Conservation (phyloP, 2,113 vertebrate species). For the Physeter macrocephalus region DNA sequence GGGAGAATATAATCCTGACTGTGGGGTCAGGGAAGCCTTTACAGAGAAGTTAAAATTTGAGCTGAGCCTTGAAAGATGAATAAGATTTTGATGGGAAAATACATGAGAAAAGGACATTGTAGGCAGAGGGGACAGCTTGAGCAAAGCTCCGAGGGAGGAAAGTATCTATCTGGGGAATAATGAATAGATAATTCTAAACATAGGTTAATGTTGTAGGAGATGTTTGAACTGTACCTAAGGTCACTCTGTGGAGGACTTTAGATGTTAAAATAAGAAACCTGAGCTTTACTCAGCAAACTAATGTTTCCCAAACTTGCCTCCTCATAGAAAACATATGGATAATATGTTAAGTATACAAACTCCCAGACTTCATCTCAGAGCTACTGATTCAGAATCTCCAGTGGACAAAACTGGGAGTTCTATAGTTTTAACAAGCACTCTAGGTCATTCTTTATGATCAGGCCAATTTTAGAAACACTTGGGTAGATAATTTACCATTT, state of each 20-base stretch:
- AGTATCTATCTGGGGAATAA: not conserved
- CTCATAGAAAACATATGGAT: not conserved
- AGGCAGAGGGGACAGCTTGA: not conserved
- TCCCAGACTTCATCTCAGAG: not conserved
- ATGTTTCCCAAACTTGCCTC: not conserved
- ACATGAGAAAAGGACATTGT: not conserved
- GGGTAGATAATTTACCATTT: not conserved
- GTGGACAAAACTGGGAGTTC: not conserved
- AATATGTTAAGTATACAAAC: conserved; percentile 10
- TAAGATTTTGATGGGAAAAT: not conserved
- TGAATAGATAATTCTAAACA: not conserved
- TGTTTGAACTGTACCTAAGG: not conserved
- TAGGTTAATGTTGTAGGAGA: not conserved
- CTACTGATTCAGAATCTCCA: not conserved
- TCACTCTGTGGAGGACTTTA: not conserved
- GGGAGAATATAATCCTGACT: not conserved
- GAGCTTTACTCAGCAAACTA: not conserved
- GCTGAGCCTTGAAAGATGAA: not conserved
- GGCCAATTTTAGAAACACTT: not conserved
- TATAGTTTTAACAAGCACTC: not conserved
- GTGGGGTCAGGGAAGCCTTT: not conserved
- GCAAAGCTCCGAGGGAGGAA: not conserved
- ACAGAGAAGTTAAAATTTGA: conserved; percentile 11
- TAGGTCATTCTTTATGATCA: not conserved
- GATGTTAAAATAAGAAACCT: not conserved